Evolutionary conservation across 1,140 invertebrate genomes (phyloP).

Genomic region (Diprion similis): DNA sequence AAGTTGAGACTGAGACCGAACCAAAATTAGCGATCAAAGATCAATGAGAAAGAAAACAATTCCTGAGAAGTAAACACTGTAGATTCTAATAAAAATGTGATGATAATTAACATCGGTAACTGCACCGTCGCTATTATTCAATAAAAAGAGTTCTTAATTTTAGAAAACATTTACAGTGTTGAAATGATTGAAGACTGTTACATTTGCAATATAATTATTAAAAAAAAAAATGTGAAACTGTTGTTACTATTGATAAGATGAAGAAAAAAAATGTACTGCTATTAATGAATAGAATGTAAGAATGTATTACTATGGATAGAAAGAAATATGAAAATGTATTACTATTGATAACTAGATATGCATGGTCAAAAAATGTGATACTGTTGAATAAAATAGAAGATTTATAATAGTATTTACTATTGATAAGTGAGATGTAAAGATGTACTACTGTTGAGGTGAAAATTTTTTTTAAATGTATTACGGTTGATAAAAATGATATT

Average conservation of each 20-base stretch:
- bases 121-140: not conserved
- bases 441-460: too few species aligned
- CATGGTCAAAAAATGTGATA: too few species aligned
- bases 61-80: not conserved
- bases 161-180: not conserved
- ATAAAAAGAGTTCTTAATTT: not conserved
- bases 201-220: not conserved
- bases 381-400: too few species aligned
- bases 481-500: too few species aligned
- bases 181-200: not conserved
- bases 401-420: too few species aligned
- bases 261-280: not conserved
- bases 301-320: too few species aligned
- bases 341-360: too few species aligned
- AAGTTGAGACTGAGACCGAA: not conserved
- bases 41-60: not conserved
- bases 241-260: not conserved
- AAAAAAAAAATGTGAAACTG: not conserved
- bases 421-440: too few species aligned
- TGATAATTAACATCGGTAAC: not conserved
- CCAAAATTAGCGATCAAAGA: not conserved
- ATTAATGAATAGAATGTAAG: too few species aligned
- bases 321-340: too few species aligned
- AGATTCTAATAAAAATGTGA: not conserved
- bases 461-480: too few species aligned